Evolutionary conservation across 1,140 invertebrate species (phyloP), one percentile per base, ranked within the genome.

Genomic region (Diachasmimorpha longicaudata): DNA sequence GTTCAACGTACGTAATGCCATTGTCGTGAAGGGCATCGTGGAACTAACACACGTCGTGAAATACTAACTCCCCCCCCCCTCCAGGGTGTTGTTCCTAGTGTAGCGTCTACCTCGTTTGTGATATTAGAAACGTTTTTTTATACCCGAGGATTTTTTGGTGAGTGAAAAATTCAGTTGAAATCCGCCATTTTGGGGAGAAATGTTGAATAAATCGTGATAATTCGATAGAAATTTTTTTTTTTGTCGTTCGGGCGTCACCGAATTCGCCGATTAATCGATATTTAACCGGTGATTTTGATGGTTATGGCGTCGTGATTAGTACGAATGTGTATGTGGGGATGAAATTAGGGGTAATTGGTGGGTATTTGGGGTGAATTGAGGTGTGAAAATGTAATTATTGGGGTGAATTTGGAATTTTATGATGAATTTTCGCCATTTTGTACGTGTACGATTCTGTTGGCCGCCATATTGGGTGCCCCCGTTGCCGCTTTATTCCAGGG

Each of bases 11-110:
- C 55, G 52, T 71, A 46, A 82, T n/a, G 83, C 83, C 84, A 85
- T 85, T 83, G 82, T 84, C 78, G 83, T 83, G 84, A 85, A 83
- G 81, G 85, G 83, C 86, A 85, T 85, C 84, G 85, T 81, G 80
- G 81, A 79, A 81, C 81, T 81, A 81, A 83, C 83, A 84, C 85
- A 80, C 83, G 81, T 82, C 81, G 80, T 79, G 77, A 79, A 82
- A 80, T n/a, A n/a, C n/a, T n/a, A n/a, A n/a, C n/a, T n/a, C n/a
- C n/a, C n/a, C n/a, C 80, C 77, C 81, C 72, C 63, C 69, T 11
- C 63, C 31, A 72, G 58, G 74, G 74, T 75, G 74, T 75, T 46
- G 31, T 69, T 75, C 9, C 14, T 25, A 81, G 83, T 83, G 4
- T 81, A 81, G 77, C 79, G 76, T 78, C 81, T 78, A 80, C 79